Conservation (phyloP, 2,888 invertebrate genomes). For the Nymphalis c-album region DNA sequence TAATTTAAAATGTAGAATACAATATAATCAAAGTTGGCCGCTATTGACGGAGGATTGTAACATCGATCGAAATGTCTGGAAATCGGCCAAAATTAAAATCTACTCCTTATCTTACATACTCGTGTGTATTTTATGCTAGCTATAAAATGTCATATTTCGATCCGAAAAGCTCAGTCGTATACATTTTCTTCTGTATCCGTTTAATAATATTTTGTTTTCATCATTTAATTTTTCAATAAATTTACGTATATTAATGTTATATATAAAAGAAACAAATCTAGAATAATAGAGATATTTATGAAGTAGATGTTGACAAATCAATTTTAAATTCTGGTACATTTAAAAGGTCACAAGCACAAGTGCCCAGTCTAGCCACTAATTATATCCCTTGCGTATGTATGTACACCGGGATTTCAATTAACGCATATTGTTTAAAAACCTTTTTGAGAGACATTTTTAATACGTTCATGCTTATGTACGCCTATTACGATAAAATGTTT, state of each 20-base stretch:
- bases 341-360: slow-evolving; percentile 20
- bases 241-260: too few relatives aligned
- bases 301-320: slow-evolving; percentile 2
- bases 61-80: slow-evolving; percentile 14
- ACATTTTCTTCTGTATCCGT: too few relatives aligned
- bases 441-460: too few relatives aligned
- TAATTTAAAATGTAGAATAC: not conserved
- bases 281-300: not conserved
- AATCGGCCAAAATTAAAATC: slow-evolving; percentile 5
- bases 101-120: not conserved
- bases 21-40: not conserved
- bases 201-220: not conserved
- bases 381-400: slow-evolving; percentile 15
- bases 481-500: not conserved
- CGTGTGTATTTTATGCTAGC: too few relatives aligned
- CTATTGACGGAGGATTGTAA: slow-evolving; percentile 10
- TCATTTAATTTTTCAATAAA: not conserved
- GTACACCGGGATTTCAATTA: not conserved
- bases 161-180: too few relatives aligned
- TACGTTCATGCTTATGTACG: not conserved
- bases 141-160: not conserved
- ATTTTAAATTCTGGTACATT: slow-evolving; percentile 23
- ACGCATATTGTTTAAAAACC: not conserved
- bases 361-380: slow-evolving; percentile 23
- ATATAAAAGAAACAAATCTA: too few relatives aligned